Conservation (phyloP, 1,140 invertebrate genomes). For the Aradophagus sp. region DNA sequence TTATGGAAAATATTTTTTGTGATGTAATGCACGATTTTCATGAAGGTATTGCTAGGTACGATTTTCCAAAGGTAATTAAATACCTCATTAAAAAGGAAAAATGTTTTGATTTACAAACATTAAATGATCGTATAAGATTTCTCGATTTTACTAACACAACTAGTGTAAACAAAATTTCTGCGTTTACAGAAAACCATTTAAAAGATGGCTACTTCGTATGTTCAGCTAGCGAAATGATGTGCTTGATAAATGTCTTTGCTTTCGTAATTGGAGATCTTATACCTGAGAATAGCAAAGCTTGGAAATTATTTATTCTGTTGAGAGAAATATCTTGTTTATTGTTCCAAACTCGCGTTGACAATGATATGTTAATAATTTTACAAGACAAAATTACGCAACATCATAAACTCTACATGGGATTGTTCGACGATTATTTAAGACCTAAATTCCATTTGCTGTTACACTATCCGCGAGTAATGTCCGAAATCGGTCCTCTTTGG, state of each 20-base stretch:
- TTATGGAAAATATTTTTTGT: too few relatives aligned
- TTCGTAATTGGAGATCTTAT: slow-evolving; percentile 58
- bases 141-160: too few relatives aligned
- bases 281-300: slow-evolving; percentile 33
- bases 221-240: slow-evolving; percentile 55
- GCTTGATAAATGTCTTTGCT: slow-evolving; percentile 38
- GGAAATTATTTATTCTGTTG: slow-evolving; percentile 47
- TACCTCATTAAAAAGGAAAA: too few relatives aligned
- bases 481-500: slow-evolving; percentile 37
- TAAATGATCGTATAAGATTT: too few relatives aligned
- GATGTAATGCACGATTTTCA: too few relatives aligned
- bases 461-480: slow-evolving; percentile 42
- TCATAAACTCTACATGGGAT: slow-evolving; percentile 42
- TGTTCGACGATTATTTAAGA: slow-evolving; percentile 38
- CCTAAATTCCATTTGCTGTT: slow-evolving; percentile 55
- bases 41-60: too few relatives aligned
- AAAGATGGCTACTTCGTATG: too few relatives aligned
- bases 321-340: slow-evolving; percentile 53
- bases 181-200: too few relatives aligned
- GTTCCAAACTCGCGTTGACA: background rate
- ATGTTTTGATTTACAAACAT: too few relatives aligned
- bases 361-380: background rate
- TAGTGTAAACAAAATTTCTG: too few relatives aligned
- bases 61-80: too few relatives aligned
- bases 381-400: slow-evolving; percentile 16